These are phyloP conservation scores for Todiramphus chloris DNA, from an alignment of 2,113 vertebrate species.

Conservation along the genomic window DNA sequence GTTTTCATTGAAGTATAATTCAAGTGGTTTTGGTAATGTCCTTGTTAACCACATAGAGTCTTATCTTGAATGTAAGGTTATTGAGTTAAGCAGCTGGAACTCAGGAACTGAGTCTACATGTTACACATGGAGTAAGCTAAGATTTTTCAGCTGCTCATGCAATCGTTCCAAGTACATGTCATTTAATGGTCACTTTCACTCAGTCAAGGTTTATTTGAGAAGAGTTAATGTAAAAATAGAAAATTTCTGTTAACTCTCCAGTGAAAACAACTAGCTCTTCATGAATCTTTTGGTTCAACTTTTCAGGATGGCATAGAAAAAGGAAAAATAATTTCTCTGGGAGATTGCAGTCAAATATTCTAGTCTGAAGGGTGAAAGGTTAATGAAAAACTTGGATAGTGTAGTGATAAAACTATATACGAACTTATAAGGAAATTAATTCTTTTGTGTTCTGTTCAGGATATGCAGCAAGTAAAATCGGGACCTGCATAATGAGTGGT, in stretches of 20 bases:
- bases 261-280: background rate
- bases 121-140: background rate
- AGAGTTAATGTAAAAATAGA: background rate
- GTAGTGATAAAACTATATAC: background rate
- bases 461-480: background rate
- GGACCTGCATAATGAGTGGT: background rate
- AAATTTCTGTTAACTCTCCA: background rate
- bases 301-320: background rate
- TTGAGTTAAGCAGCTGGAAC: background rate
- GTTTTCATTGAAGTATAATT: background rate
- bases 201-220: background rate
- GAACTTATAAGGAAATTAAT: slow-evolving; percentile 3
- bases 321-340: background rate
- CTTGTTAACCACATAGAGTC: background rate
- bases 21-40: background rate
- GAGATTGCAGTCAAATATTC: background rate
- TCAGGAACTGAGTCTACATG: background rate
- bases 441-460: slow-evolving; percentile 16
- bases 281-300: background rate
- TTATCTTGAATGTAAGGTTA: background rate
- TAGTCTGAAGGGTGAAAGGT: slow-evolving; percentile 38
- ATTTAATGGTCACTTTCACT: background rate
- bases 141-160: background rate
- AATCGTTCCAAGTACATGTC: background rate
- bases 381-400: slow-evolving; percentile 32